These are phyloP conservation scores for Phrynosoma platyrhinos DNA, from an alignment of 2,113 vertebrate species.

Conservation along the genomic window DNA sequence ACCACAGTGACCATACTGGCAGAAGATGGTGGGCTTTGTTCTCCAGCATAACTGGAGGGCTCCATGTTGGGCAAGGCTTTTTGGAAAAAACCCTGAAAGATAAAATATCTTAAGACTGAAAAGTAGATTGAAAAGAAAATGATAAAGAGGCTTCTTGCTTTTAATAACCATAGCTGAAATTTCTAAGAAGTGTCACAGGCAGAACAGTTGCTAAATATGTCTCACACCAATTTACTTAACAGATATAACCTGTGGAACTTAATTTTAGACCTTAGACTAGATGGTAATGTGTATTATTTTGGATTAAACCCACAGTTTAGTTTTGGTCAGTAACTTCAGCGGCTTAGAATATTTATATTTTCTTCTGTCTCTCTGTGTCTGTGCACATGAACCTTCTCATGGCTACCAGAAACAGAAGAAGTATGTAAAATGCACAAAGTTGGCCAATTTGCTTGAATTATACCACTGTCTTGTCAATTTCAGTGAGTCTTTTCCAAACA, in stretches of 20 bases:
- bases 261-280: too few relatives aligned
- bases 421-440: not conserved
- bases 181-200: not conserved
- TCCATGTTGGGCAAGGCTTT: not conserved
- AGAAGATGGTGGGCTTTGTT: not conserved
- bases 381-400: not conserved
- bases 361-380: not conserved
- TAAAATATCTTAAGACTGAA: too few relatives aligned
- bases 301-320: not conserved
- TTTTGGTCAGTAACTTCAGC: not conserved
- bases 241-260: too few relatives aligned
- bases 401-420: not conserved
- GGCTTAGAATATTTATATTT: too few relatives aligned
- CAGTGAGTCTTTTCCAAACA: not conserved
- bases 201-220: not conserved
- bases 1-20: not conserved
- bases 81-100: not conserved
- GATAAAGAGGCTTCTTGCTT: not conserved
- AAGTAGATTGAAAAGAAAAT: too few relatives aligned
- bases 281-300: too few relatives aligned
- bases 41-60: not conserved
- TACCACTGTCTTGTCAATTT: not conserved
- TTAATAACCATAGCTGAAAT: not conserved
- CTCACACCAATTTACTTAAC: too few relatives aligned
- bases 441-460: not conserved